These are phyloP conservation scores for Erythrolamprus reginae DNA, from an alignment of 2,113 vertebrate genomes.

Conservation along the genomic window DNA sequence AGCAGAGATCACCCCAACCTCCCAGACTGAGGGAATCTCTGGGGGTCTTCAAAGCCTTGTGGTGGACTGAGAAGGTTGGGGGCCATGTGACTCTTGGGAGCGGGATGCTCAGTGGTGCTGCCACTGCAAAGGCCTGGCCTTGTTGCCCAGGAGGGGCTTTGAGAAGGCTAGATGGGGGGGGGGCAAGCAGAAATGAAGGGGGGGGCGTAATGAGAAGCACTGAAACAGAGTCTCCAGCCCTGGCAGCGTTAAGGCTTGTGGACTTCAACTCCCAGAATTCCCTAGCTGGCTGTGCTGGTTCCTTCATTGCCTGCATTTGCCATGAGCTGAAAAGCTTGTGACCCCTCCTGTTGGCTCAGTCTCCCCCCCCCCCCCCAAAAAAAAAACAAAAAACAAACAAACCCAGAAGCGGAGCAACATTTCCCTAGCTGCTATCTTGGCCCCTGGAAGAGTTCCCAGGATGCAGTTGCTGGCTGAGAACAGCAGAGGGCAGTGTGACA, in stretches of 20 bases:
- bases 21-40: not conserved
- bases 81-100: not conserved
- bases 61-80: not conserved
- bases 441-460: not conserved
- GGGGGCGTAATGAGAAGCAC: too few relatives aligned
- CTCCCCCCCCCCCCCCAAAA: too few relatives aligned
- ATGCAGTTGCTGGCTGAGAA: not conserved
- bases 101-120: not conserved
- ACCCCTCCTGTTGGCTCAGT: too few relatives aligned
- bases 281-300: too few relatives aligned
- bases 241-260: not conserved
- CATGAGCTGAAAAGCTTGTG: not conserved
- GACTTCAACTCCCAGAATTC: too few relatives aligned
- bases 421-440: not conserved
- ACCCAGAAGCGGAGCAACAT: not conserved
- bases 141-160: not conserved
- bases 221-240: not conserved
- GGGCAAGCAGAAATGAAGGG: not conserved
- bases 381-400: too few relatives aligned
- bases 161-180: not conserved
- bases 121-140: not conserved
- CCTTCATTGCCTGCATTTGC: not conserved
- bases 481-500: not conserved
- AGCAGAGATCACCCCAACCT: not conserved
- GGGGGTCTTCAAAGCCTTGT: not conserved